These are phyloP conservation scores for Stictonetta naevosa DNA, from an alignment of 2,113 vertebrate genomes.

Conservation along the genomic window DNA sequence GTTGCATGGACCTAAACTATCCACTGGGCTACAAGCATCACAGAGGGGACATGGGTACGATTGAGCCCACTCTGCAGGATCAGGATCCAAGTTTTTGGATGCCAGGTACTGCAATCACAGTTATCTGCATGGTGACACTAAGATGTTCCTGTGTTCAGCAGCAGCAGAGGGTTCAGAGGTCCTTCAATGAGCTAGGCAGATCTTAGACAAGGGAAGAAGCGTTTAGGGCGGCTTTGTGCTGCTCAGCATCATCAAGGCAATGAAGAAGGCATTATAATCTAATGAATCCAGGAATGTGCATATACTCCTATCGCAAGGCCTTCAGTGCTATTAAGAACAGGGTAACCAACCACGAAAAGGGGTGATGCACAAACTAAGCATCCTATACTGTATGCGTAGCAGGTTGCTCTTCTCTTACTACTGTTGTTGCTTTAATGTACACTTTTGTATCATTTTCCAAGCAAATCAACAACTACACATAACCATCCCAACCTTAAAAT, in stretches of 20 bases:
- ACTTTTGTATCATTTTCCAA: neutral
- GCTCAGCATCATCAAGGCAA: neutral
- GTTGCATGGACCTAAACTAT: neutral
- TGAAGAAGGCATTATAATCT: neutral
- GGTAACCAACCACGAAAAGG: accelerated
- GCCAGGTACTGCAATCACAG: neutral
- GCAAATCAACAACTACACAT: neutral
- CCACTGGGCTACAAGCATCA: neutral
- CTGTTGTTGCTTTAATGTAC: neutral
- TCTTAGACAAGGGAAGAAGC: neutral
- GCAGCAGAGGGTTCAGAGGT: neutral
- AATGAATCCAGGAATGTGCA: neutral
- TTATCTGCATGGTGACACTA: too few relatives aligned
- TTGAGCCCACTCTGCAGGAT: neutral
- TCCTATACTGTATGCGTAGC: neutral
- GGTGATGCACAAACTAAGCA: neutral
- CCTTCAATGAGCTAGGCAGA: neutral
- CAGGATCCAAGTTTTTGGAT: neutral
- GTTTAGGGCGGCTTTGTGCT: neutral
- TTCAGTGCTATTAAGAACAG: neutral
- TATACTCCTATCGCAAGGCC: neutral
- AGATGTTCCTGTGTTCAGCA: neutral
- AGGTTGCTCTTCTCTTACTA: neutral
- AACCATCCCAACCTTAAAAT: neutral
- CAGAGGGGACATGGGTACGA: neutral